Percentiles rank a stretch among this genome's conserved stretches.
Conservation (phyloP, 2,888 invertebrate species). For the Eupithecia exiguata region DNA sequence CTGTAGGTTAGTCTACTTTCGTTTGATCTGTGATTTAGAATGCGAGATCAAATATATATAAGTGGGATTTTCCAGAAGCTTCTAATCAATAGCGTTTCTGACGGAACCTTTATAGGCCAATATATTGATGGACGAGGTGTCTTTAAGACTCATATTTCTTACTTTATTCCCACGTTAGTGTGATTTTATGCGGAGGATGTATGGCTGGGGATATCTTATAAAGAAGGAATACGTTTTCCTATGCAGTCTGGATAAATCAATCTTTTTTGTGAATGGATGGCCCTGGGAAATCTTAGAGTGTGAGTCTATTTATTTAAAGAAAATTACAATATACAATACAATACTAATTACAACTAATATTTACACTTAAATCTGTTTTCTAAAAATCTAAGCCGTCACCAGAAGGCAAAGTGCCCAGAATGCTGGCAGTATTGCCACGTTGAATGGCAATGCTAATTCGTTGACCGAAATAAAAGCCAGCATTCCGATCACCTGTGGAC, state of each 20-base stretch:
- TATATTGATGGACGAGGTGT: conserved; percentile 26
- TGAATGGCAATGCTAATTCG: too few relatives aligned
- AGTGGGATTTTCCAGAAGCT: not conserved
- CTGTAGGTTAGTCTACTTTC: too few relatives aligned
- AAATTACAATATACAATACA: too few relatives aligned
- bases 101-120: not conserved
- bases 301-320: too few relatives aligned
- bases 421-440: too few relatives aligned
- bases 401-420: too few relatives aligned
- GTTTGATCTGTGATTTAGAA: not conserved
- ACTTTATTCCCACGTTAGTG: conserved; percentile 19
- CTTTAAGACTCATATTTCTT: conserved; percentile 25
- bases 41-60: not conserved
- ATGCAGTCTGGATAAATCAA: not conserved
- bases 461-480: too few relatives aligned
- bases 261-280: not conserved
- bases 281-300: not conserved
- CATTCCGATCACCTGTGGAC: too few relatives aligned
- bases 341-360: too few relatives aligned
- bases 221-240: not conserved
- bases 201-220: conserved; percentile 6
- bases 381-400: too few relatives aligned
- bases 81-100: conserved; percentile 7
- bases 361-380: too few relatives aligned
- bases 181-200: conserved; percentile 29